Base-by-base conservation (phyloP, 2,888 invertebrate species). In the Spisula subtruncata region DNA sequence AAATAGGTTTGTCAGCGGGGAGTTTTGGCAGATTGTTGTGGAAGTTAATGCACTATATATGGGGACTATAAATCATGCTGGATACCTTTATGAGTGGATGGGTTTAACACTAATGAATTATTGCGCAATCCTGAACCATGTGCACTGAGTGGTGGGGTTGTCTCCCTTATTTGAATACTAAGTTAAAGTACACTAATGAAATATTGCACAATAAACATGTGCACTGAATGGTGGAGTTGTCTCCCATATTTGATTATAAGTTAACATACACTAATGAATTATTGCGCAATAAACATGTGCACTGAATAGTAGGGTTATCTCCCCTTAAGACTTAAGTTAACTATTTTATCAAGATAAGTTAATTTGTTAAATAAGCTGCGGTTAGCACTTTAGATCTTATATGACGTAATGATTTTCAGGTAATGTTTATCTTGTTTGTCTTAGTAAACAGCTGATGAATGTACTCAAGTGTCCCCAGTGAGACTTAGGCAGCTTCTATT, bases 1-100 rank as follows among this genome's bases (percentile, higher is more conserved):
- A 66, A 66, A n/a, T 66, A 66, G 25, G n/a, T 66, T 51, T 66
- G 60, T 66, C 60, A 66, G 60, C 12, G 25, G 60, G 60, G 60
- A 66, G 18, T 6, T n/a, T n/a, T 60, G 60, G 25, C 60, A 25
- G 60, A 66, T 5, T 66, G 25, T n/a, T 66, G 25, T 25, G 25
- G 25, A n/a, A 66, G 25, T 66, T 66, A 66, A 66, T 66, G n/a
- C 51, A 51, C 51, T 51, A 1, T 14, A 51, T 16, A 51, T 51
- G 51, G 1, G 41, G 4, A 41, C 41, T 41, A 5, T 41, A 41
- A 5, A 41, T 56, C 20, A n/a, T 56, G n/a, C n/a, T n/a, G n/a
- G n/a, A n/a, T n/a, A n/a, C n/a, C n/a, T n/a, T n/a, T n/a, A n/a
- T n/a, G n/a, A n/a, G n/a, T n/a, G n/a, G n/a, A n/a, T n/a, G n/a